These are phyloP conservation scores for Platygyra sinensis DNA, from an alignment of 64 coral and sea anemone genomes.

Conservation along the genomic window DNA sequence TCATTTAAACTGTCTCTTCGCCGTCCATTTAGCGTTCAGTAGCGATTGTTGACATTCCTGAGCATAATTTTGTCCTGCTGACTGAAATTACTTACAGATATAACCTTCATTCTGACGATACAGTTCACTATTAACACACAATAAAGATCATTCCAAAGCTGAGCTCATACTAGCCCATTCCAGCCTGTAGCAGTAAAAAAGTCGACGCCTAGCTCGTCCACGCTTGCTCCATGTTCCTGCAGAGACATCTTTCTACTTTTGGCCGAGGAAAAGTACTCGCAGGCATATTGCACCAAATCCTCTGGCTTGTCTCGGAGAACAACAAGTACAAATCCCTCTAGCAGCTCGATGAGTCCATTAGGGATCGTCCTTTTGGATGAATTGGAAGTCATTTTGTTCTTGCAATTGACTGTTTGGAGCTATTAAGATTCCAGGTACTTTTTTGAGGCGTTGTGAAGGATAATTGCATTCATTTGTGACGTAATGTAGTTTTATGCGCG, in stretches of 20 bases:
- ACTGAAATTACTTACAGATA: background rate
- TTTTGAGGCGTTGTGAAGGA: too few species aligned
- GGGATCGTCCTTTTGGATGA: constrained; percentile 15
- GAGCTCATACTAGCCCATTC: constrained; percentile 47
- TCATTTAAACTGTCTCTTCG: background rate
- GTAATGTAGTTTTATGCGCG: background rate
- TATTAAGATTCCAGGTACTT: too few species aligned
- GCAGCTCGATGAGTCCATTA: constrained; percentile 43
- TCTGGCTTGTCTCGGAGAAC: constrained; percentile 57
- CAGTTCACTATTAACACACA: constrained; percentile 15
- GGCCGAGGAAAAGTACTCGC: constrained; percentile 36
- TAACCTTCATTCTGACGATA: background rate
- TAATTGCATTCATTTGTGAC: background rate
- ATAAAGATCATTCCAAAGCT: background rate
- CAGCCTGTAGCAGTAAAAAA: constrained; percentile 54
- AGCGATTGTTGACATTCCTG: background rate
- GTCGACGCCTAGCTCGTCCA: constrained; percentile 47
- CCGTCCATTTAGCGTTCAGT: background rate
- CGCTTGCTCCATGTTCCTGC: constrained; percentile 51
- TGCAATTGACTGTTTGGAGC: too few species aligned
- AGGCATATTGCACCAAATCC: constrained; percentile 36
- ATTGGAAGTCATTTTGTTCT: constrained; percentile 8
- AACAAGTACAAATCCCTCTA: constrained; percentile 57
- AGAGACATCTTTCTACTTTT: constrained; percentile 28
- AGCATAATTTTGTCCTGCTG: background rate